A percentile compares a stretch with the other conserved stretches of the same genome.
phyloP scores from a whole-genome alignment of 2,113 vertebrate genomes.

The Perccottus glenii region DNA sequence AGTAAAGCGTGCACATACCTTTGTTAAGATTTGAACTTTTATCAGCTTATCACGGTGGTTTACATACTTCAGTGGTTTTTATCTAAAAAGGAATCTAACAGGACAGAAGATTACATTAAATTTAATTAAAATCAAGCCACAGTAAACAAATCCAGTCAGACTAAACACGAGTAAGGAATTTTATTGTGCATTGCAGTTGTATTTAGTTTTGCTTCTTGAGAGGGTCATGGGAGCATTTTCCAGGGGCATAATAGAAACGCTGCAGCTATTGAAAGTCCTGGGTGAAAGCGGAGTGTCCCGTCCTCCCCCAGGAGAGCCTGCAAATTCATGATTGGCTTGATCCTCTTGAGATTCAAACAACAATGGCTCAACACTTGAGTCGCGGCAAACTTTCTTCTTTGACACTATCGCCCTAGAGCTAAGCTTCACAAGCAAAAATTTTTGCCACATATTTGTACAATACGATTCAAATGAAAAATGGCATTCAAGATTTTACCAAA shows the following conservation, averaged over 20 bases:
- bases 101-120: background rate
- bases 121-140: background rate
- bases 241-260: conserved; percentile 46
- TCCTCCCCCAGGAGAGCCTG: conserved; percentile 29
- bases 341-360: conserved; percentile 54
- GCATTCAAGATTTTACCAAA: background rate
- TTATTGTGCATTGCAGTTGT: too few relatives aligned
- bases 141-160: background rate
- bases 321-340: conserved; percentile 45
- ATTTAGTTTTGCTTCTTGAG: background rate
- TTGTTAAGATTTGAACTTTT: conserved; percentile 23
- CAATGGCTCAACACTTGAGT: conserved; percentile 47
- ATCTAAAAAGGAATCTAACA: background rate
- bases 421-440: background rate
- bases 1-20: conserved; percentile 15
- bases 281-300: conserved; percentile 68
- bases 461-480: conserved; percentile 1
- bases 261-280: conserved; percentile 60
- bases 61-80: conserved; percentile 8
- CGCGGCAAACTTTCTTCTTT: conserved; percentile 33
- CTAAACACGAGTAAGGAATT: background rate
- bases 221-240: conserved; percentile 45
- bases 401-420: conserved; percentile 35
- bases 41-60: conserved; percentile 35
- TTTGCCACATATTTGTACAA: conserved; percentile 11